Evolutionary conservation across 2,797 vertebrate species (phyloP), one percentile per base, ranked within the genome.

Genomic region (Rhinophrynus dorsalis): DNA sequence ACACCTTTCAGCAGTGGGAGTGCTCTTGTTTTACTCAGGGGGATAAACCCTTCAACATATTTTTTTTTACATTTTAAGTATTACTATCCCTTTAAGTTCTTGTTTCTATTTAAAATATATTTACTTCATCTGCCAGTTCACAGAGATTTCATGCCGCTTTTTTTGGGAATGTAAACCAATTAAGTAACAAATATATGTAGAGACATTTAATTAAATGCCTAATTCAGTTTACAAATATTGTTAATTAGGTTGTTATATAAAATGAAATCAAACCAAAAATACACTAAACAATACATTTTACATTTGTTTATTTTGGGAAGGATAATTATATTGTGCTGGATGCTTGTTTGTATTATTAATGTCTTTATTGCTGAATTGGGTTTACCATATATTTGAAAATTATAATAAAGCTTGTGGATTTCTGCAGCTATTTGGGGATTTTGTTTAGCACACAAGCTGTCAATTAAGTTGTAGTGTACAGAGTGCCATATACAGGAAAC

Each of bases 211-310:
- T 90, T 90, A 88, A 86, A 86, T 69, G 80, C 64, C 68, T 42
- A 78, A 76, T 81, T 76, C 73, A 87, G 88, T 86, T 85, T 83
- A 77, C 78, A 86, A 87, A 85, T 86, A 76, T 78, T 76, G 83
- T 86, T 89, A 89, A 89, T 90, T 88, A 86, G 69, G 68, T 56
- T 62, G 32, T 77, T 88, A 88, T 90, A 86, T 87, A 86, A 88
- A 91, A 91, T 88, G 84, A 88, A 89, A 90, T 89, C 69, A 77
- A 37, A 59, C 30, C 48, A 67, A 30, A 37, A 47, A 47, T 6
- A 44, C 40, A 47, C 30, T 33, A 47, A 47, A 45, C 21, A 87
- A 80, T 33, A 58, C 15, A 58, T 84, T 85, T 84, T 82, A 79
- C 70, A 68, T 78, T 86, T 84, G 74, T 84, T 79, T 75, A 77